Base-by-base conservation (phyloP, 2,113 vertebrate species). In the Collichthys lucidus region DNA sequence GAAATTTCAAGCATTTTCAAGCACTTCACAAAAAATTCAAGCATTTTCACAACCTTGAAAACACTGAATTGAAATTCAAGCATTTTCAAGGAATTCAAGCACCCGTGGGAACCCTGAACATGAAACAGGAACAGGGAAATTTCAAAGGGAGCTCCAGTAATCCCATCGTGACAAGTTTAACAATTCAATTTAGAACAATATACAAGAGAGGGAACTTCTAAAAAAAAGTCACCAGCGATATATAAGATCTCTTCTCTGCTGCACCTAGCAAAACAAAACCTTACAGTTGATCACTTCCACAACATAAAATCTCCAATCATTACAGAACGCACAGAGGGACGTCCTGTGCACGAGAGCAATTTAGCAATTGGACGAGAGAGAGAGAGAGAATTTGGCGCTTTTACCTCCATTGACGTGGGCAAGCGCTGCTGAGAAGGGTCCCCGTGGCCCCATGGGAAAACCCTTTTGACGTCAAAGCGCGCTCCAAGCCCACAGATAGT, bases 391-490 rank as follows among this genome's bases (percentile, higher is more conserved):
- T 26, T 67, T 80, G 71, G 82, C 40, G 52, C 62, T 60, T 47
- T 50, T 20, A 57, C 67, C 66, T 56, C 69, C 24, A 50, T 78
- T 90, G 86, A 90, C 82, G 75, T 82, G 88, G 80, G 87, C 73
- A 55, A 83, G 35, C 1, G 49, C 57, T 63, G 66, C 55, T 46
- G 87, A 90, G 84, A 80, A 88, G 87, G 84, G 88, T 91, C 89
- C 92, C 91, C 10, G 17, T 0, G 80, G 88, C 82, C 91, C 84
- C 90, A 24, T 15, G 92, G 91, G 90, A 90, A 90, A 93, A 87
- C 61, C 74, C 89, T 89, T 19, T 86, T 94, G 93, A 94, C 93
- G 91, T 94, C 93, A 93, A 83, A 88, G 77, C 46, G 56, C 46
- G 74, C 49, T 78, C 63, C 74, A 22, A 82, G 86, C 84, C 81